Conservation (phyloP, 2,888 invertebrate species). For the Andrena minutula region DNA sequence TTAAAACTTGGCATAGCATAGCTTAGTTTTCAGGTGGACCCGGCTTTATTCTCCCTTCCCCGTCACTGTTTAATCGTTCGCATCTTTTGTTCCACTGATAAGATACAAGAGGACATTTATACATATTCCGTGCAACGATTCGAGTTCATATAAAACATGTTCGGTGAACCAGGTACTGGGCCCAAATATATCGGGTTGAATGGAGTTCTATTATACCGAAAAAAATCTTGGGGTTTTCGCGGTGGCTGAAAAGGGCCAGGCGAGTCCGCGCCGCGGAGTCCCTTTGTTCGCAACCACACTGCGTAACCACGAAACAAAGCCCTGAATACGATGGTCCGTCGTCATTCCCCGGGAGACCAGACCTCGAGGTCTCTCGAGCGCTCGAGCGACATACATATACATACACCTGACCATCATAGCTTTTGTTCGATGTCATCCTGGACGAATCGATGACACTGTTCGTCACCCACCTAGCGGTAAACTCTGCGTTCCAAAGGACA, state of each 20-base stretch:
- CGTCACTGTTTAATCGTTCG: no score
- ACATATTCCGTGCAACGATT: no score
- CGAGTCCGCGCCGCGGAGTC: conserved; percentile 49
- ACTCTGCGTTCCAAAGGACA: neutral
- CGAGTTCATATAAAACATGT: no score
- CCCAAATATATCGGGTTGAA: no score
- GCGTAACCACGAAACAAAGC: conserved; percentile 69
- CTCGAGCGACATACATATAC: conserved; percentile 28
- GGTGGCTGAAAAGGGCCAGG: conserved; percentile 42
- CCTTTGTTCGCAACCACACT: conserved; percentile 68
- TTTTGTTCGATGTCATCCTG: conserved; percentile 51
- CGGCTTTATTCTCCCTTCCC: no score
- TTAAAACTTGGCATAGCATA: no score
- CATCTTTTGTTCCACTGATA: no score
- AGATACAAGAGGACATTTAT: no score
- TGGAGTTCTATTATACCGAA: neutral
- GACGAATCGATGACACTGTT: conserved; percentile 39
- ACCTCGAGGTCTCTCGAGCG: no score
- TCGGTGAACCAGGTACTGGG: no score
- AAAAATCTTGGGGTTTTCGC: conserved; percentile 9
- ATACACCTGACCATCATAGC: conserved; percentile 16
- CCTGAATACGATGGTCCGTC: conserved; percentile 18
- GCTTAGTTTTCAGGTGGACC: no score
- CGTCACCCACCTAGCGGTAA: neutral
- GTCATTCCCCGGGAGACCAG: conserved; percentile 27